Evolutionary conservation across 1,140 invertebrate genomes (phyloP).

Genomic region (Wiebesia pumilae): DNA sequence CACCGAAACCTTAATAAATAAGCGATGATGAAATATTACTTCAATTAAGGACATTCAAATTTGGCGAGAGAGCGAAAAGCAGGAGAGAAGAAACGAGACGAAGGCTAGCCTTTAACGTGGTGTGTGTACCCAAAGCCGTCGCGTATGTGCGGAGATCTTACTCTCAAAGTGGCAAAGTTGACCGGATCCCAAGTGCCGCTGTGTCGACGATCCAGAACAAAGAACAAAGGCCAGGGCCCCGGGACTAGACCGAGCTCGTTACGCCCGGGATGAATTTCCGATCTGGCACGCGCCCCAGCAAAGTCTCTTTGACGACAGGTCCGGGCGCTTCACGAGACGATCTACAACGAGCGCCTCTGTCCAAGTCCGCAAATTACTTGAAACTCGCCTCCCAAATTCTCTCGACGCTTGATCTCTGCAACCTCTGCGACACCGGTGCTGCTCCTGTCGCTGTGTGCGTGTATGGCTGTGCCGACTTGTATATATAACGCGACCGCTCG

Average conservation of each 20-base stretch:
- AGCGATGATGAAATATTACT: background rate
- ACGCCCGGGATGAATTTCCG: slow-evolving; percentile 49
- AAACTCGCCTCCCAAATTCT: slow-evolving; percentile 3
- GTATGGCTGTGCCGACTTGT: too few relatives aligned
- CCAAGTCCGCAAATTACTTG: slow-evolving; percentile 21
- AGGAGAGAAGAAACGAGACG: background rate
- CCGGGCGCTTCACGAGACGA: background rate
- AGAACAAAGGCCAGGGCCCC: slow-evolving; percentile 17
- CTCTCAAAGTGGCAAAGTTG: slow-evolving; percentile 10
- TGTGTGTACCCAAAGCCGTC: slow-evolving; percentile 17
- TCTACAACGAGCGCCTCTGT: background rate
- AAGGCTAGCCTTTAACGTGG: background rate
- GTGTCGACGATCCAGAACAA: background rate
- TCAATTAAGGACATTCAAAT: background rate
- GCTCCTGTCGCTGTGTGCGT: too few relatives aligned
- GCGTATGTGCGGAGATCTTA: background rate
- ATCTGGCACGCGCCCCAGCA: slow-evolving; percentile 6
- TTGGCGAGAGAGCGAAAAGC: background rate
- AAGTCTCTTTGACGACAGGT: slow-evolving; percentile 40
- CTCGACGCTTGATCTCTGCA: background rate
- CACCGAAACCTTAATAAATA: background rate
- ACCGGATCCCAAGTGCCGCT: background rate
- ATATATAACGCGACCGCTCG: background rate
- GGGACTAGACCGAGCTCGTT: slow-evolving; percentile 42
- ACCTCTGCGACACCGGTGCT: background rate